Percentiles rank a stretch among this genome's conserved stretches.
Evolutionary conservation across 2,113 vertebrate species (phyloP).

Genomic region (Thalassarche chlororhynchos): DNA sequence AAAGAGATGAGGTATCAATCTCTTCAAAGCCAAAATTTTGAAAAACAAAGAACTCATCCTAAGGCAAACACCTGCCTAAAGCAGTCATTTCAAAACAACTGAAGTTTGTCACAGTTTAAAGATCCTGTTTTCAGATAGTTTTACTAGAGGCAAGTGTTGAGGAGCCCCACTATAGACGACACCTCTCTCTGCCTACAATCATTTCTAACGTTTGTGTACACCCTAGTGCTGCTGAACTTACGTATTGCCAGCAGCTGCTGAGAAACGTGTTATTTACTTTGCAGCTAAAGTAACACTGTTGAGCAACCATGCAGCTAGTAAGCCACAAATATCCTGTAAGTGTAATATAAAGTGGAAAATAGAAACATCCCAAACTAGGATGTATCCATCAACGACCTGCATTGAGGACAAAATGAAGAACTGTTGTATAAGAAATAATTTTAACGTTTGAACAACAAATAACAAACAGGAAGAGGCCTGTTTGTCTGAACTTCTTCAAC

Average conservation of each 20-base stretch:
- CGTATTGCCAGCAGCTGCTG: neutral
- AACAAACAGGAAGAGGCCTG: neutral
- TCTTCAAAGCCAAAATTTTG: neutral
- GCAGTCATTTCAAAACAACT: neutral
- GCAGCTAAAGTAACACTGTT: neutral
- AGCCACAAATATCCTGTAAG: neutral
- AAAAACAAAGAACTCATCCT: neutral
- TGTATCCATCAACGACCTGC: neutral
- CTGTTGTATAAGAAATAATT: neutral
- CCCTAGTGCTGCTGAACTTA: neutral
- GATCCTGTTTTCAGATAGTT: neutral
- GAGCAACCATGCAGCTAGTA: neutral
- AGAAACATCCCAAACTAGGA: neutral
- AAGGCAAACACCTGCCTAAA: neutral
- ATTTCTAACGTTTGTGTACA: neutral
- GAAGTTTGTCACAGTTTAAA: neutral
- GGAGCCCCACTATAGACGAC: fast-evolving
- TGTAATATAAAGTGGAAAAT: neutral
- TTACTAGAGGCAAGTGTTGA: neutral
- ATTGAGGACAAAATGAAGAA: neutral
- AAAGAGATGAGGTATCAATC: neutral
- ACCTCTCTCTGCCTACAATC: neutral
- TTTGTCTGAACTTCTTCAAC: neutral
- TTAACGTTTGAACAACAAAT: neutral
- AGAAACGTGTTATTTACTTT: neutral